Evolutionary conservation across 2,797 vertebrate species (phyloP).

Genomic region (Sebastes wilsoni): DNA sequence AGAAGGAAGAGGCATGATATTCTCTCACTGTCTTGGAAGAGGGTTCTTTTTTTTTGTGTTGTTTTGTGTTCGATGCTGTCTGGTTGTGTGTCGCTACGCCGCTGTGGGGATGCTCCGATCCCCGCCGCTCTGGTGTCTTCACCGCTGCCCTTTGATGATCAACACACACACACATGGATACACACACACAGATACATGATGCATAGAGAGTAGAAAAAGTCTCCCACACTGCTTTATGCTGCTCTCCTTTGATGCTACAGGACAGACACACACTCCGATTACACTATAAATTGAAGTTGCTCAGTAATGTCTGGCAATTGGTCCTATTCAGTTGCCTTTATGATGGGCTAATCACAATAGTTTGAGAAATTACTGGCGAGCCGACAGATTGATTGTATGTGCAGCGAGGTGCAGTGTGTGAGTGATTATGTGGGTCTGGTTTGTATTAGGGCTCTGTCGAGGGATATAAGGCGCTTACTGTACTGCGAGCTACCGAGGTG

Average conservation of each 20-base stretch:
- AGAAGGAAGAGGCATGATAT: conserved; percentile 80
- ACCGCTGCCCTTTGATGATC: conserved; percentile 71
- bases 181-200: conserved; percentile 9
- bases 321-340: conserved; percentile 66
- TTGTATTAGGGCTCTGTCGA: conserved; percentile 66
- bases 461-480: conserved; percentile 68
- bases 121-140: conserved; percentile 75
- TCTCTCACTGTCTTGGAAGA: conserved; percentile 56
- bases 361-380: conserved; percentile 67
- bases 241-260: conserved; percentile 60
- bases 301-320: conserved; percentile 66
- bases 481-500: conserved; percentile 82
- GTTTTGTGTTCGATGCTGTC: conserved; percentile 55
- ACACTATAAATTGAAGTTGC: conserved; percentile 40
- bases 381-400: conserved; percentile 72
- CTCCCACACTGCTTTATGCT: conserved; percentile 15
- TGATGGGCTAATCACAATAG: conserved; percentile 77
- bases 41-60: conserved; percentile 20
- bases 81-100: conserved; percentile 68
- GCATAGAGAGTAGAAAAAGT: conserved; percentile 12
- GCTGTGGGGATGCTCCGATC: conserved; percentile 67
- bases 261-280: conserved; percentile 45
- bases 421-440: conserved; percentile 73
- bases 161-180: conserved; percentile 5
- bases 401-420: conserved; percentile 71